Evolutionary conservation across 1,140 invertebrate species (phyloP), one percentile per base, ranked within the genome.

Genomic region (Dryas iulia): DNA sequence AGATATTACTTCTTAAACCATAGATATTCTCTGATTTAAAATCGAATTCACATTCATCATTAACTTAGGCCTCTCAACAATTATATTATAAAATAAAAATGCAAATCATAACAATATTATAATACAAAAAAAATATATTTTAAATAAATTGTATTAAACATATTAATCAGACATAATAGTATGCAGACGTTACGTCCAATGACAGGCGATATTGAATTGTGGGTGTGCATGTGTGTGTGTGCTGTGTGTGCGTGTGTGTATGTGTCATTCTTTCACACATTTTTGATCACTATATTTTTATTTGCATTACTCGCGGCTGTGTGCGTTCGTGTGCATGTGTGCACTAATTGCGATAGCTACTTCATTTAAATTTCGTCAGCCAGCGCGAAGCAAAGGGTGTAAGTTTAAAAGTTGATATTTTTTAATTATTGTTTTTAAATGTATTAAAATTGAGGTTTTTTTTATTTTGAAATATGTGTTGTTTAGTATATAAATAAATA

Each of bases 301-400:
- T 89, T 84, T 81, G 82, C 69, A 68, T 56, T 67, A 21, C 67
- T 57, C 63, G 35, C 59, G 7, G 23, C 18, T 77, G 86, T 89
- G 84, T 83, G 84, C 70, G 81, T 88, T 74, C 62, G 56, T 70
- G 65, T 65, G 64, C 64, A 61, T 73, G 73, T 79, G 78, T 83
- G 80, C 81, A 81, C 89, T 91, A 91, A 91, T 91, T 91, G 87
- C 82, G 87, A 91, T 91, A 89, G 83, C 89, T 91, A 89, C 89
- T 91, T 89, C 89, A 89, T 91, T 89, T 91, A 91, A 89, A 91
- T 91, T 89, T 89, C 87, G 89, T 85, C 87, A 83, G 83, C 30
- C 78, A 77, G n/a, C 74, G 59, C 66, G 59, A 69, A 66, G 76
- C 31, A 82, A 88, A 76, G 31, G 57, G 73, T 59, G 64, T 86